Conservation (phyloP, 2,888 invertebrate species). For the Tachina grossa region DNA sequence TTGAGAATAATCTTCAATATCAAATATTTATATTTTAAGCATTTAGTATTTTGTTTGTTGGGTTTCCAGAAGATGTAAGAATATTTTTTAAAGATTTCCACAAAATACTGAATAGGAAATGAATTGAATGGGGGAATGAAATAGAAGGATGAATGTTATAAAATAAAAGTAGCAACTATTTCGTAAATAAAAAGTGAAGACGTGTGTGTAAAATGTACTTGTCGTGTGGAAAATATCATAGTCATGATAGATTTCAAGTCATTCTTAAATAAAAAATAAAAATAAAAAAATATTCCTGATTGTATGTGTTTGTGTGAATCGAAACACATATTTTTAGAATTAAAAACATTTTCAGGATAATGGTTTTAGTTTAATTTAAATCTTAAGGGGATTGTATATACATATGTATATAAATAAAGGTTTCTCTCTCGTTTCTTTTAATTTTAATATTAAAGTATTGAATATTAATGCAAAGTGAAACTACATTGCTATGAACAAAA, state of each 20-base stretch:
- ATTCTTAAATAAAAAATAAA: slow-evolving; percentile 11
- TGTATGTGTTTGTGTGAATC: background rate
- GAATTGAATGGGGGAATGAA: background rate
- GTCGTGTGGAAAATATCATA: slow-evolving; percentile 68
- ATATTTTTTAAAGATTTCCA: slow-evolving; percentile 37
- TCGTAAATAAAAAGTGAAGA: slow-evolving; percentile 25
- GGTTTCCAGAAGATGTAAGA: slow-evolving; percentile 8
- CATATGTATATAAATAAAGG: slow-evolving; percentile 24
- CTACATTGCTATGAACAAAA: background rate
- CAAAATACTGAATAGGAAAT: background rate
- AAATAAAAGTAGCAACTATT: background rate
- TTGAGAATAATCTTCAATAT: too few species aligned
- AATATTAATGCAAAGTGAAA: slow-evolving; percentile 1
- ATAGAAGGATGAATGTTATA: background rate
- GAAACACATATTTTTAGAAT: slow-evolving; percentile 9
- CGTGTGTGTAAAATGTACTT: slow-evolving; percentile 54
- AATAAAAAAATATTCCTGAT: background rate
- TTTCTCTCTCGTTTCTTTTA: slow-evolving; percentile 10
- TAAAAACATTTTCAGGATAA: slow-evolving; percentile 28
- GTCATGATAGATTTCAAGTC: slow-evolving; percentile 64
- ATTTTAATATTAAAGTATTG: slow-evolving; percentile 19
- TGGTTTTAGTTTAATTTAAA: background rate
- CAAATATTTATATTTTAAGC: too few species aligned
- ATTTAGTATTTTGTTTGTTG: too few species aligned
- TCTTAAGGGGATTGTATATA: slow-evolving; percentile 4